Evolutionary conservation across 2,797 vertebrate species (phyloP).

Genomic region (Mallotus villosus): DNA sequence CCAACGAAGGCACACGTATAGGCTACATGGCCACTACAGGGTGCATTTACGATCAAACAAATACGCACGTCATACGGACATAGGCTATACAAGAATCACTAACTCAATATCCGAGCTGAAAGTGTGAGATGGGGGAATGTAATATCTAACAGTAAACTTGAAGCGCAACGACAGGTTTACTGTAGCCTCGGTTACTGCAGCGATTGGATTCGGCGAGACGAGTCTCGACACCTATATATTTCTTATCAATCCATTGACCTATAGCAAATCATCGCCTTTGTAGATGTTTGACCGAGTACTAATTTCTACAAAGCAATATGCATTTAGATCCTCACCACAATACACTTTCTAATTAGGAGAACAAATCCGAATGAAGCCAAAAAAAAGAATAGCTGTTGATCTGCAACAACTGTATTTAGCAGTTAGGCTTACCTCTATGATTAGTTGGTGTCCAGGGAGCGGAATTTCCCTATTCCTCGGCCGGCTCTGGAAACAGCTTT

Average conservation of each 20-base stretch:
- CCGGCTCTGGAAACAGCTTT: conserved; percentile 50
- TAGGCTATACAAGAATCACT: not conserved
- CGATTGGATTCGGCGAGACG: not conserved
- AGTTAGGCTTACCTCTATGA: conserved; percentile 48
- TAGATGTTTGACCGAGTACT: not conserved
- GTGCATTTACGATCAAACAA: not conserved
- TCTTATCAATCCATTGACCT: not conserved
- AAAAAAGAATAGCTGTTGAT: not conserved
- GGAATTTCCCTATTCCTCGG: conserved; percentile 40
- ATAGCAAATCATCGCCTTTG: conserved; percentile 10
- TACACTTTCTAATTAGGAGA: conserved; percentile 22
- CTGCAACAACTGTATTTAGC: not conserved
- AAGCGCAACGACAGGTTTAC: conserved; percentile 10
- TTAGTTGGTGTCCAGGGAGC: conserved; percentile 50
- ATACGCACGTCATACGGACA: not conserved
- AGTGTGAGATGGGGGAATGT: conserved; percentile 10
- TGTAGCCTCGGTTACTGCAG: conserved; percentile 22
- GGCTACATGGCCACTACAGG: conserved; percentile 17
- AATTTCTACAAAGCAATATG: conserved; percentile 6
- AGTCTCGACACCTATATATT: not conserved
- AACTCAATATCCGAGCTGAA: conserved; percentile 2
- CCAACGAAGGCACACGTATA: conserved; percentile 12
- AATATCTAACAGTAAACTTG: conserved; percentile 34
- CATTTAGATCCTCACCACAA: conserved; percentile 17
- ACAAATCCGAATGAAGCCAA: not conserved